Evolutionary conservation across 2,113 vertebrate genomes (phyloP), one percentile per base, ranked within the genome.

Genomic region (Globicephala melas): DNA sequence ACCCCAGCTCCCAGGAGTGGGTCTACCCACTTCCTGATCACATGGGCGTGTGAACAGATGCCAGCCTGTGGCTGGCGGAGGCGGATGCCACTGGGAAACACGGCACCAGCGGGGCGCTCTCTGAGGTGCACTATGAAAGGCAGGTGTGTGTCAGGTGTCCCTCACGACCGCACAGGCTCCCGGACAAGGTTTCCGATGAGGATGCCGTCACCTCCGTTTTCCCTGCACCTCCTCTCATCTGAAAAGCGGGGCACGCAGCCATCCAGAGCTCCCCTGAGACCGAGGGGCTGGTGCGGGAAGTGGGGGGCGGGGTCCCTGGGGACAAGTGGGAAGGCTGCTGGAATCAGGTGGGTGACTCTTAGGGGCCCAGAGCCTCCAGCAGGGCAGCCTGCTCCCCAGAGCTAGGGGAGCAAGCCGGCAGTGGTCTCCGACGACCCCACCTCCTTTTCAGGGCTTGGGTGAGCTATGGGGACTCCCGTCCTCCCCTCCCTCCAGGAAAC

Each of bases 381-480:
- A 70, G 74, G n/a, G 28, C 50, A 10, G 58, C 20, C 65, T 12
- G 44, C 28, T 23, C 88, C 50, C 33, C 62, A 3, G 80, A 53
- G 25, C 10, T 2, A 36, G 47, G 73, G 58, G 23, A 38, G n/a
- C 3, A 0, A 31, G 60, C 3, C 0, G 6, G 33, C 55, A 1
- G 5, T 50, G 71, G 62, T 76, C 36, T 63, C 82, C 6, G 36
- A 11, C 21, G 31, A 47, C 1, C 28, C 33, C 38, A n/a, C 31
- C 31, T 47, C 26, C 67, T 36, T 55, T 6, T 8, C 47, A 15
- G 73, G 31, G 10, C 12, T 5, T 1, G 3, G 41, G 31, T 9
- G 58, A 63, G 28, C 82, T 2, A n/a, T 5, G 5, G 12, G 26
- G 53, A 33, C 71, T 15, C 28, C 1, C 7, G 33, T 5, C 5